These are phyloP conservation scores for Sclerodermus sp. DNA, from an alignment of 2,888 invertebrate species.

Conservation along the genomic window DNA sequence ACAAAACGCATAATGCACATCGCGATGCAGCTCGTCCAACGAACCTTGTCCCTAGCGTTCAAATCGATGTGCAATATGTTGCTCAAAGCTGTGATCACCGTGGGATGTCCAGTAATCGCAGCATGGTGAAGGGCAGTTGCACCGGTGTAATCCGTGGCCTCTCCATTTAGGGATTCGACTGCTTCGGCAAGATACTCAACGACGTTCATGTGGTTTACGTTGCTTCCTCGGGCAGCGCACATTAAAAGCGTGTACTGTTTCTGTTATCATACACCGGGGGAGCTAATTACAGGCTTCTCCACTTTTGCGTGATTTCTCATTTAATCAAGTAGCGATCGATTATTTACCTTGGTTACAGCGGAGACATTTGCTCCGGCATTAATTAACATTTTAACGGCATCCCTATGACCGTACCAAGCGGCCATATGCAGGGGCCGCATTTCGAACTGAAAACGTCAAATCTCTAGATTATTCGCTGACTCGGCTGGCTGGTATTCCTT, in stretches of 20 bases:
- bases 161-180: slow-evolving; percentile 65
- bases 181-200: slow-evolving; percentile 62
- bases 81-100: slow-evolving; percentile 67
- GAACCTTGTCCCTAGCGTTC: slow-evolving; percentile 73
- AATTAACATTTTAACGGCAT: slow-evolving; percentile 71
- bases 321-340: background rate
- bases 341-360: slow-evolving; percentile 70
- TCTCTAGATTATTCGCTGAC: no score
- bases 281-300: no score
- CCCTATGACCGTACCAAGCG: slow-evolving; percentile 73
- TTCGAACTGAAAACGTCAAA: slow-evolving; percentile 68
- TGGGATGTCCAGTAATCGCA: slow-evolving; percentile 71
- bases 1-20: no score
- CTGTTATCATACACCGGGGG: slow-evolving; percentile 52
- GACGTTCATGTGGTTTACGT: slow-evolving; percentile 58
- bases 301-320: background rate
- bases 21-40: no score
- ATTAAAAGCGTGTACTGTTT: slow-evolving; percentile 74
- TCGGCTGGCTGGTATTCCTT: no score
- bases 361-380: slow-evolving; percentile 71
- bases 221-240: slow-evolving; percentile 75
- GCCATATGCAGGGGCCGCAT: slow-evolving; percentile 76
- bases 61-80: slow-evolving; percentile 64
- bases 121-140: slow-evolving; percentile 78
- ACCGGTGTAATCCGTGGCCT: slow-evolving; percentile 69